phyloP scores from a whole-genome alignment of 2,797 vertebrate genomes.

The Artibeus lituratus region DNA sequence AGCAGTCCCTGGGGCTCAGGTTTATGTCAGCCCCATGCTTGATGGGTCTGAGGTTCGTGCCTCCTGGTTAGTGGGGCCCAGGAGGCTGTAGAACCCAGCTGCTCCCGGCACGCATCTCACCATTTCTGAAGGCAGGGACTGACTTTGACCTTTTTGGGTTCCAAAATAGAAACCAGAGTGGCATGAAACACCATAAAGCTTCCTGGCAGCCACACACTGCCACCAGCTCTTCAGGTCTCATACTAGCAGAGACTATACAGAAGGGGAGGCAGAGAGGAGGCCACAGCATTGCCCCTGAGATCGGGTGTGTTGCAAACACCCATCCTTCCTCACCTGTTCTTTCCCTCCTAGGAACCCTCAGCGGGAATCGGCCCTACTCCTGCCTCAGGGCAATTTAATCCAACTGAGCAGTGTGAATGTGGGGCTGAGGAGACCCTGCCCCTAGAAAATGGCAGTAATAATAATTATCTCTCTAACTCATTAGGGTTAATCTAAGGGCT shows the following conservation, averaged over 20 bases:
- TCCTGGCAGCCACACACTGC: background rate
- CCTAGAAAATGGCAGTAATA: background rate
- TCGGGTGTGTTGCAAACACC: background rate
- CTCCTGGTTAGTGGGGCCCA: slow-evolving; percentile 72
- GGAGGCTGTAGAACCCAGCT: slow-evolving; percentile 74
- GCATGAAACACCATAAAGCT: slow-evolving; percentile 66
- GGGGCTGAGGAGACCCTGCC: background rate
- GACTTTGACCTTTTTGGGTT: slow-evolving; percentile 79
- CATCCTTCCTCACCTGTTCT: background rate
- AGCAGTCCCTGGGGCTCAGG: slow-evolving; percentile 53
- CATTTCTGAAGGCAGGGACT: background rate
- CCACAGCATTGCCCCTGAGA: background rate
- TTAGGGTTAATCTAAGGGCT: background rate
- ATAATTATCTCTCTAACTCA: background rate
- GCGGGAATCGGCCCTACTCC: background rate
- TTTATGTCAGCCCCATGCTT: slow-evolving; percentile 47
- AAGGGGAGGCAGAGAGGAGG: background rate
- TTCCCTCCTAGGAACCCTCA: background rate
- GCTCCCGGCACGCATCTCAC: background rate
- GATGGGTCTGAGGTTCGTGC: slow-evolving; percentile 36
- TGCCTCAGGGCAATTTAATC: background rate
- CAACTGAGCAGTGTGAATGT: background rate
- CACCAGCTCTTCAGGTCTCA: background rate
- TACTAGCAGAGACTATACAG: background rate
- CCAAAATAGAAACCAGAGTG: slow-evolving; percentile 22